phyloP scores from a whole-genome alignment of 2,888 invertebrate genomes.

The Hypomecis atomaria region DNA sequence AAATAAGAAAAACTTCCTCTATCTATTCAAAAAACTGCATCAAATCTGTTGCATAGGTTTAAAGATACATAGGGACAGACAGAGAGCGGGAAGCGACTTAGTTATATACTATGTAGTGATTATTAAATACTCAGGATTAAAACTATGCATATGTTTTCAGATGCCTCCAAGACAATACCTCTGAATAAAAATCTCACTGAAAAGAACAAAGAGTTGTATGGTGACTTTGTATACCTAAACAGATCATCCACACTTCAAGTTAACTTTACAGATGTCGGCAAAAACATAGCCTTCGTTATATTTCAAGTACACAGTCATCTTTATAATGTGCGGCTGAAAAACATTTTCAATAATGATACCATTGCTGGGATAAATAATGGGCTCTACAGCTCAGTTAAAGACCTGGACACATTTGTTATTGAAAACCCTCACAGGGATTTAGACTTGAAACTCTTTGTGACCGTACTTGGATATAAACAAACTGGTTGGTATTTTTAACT shows the following conservation, averaged over 20 bases:
- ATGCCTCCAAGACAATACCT: slow-evolving; percentile 59
- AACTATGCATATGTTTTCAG: slow-evolving; percentile 54
- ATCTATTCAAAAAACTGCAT: no score
- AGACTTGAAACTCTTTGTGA: slow-evolving; percentile 71
- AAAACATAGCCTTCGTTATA: slow-evolving; percentile 81
- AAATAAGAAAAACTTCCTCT: no score
- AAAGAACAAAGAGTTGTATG: slow-evolving; percentile 63
- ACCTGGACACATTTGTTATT: slow-evolving; percentile 68
- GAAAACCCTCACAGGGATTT: slow-evolving; percentile 65
- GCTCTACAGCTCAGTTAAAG: slow-evolving; percentile 64
- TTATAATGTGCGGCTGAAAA: slow-evolving; percentile 84
- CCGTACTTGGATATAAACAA: slow-evolving; percentile 79
- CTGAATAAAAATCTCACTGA: slow-evolving; percentile 58
- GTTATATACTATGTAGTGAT: no score
- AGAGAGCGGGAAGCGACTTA: no score
- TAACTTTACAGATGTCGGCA: slow-evolving; percentile 71
- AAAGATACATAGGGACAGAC: no score
- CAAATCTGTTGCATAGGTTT: no score
- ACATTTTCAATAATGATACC: slow-evolving; percentile 58
- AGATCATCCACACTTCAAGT: slow-evolving; percentile 61
- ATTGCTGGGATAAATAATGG: slow-evolving; percentile 87
- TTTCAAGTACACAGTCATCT: slow-evolving; percentile 87
- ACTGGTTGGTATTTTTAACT: neutral
- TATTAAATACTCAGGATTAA: neutral
- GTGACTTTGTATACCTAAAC: slow-evolving; percentile 56